A percentile compares a stretch with the other conserved stretches of the same genome.
Conservation (phyloP, 2,113 vertebrate species). For the Cepphus grylle region DNA sequence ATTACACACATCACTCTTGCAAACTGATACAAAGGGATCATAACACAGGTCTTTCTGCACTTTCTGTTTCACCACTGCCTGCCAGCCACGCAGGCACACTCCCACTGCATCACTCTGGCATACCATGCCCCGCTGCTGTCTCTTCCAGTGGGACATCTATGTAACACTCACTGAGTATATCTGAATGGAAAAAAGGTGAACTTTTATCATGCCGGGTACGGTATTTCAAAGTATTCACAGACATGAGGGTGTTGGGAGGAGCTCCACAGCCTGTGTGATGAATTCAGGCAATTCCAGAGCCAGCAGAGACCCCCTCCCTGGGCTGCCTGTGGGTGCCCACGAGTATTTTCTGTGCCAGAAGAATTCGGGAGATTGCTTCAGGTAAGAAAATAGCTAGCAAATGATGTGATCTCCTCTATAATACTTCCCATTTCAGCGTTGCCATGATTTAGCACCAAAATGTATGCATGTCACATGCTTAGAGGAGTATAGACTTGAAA, state of each 20-base stretch:
- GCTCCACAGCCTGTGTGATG: neutral
- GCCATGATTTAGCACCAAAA: neutral
- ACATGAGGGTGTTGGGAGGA: neutral
- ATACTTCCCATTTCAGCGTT: neutral
- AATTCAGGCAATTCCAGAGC: neutral
- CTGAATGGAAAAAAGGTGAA: neutral
- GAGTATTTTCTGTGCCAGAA: neutral
- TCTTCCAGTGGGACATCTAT: neutral
- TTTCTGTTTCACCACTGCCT: neutral
- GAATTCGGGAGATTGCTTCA: neutral
- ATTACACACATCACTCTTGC: neutral
- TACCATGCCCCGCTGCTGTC: fast-evolving
- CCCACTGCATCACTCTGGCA: fast-evolving
- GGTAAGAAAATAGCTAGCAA: neutral
- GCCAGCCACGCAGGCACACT: fast-evolving
- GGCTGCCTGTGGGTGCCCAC: neutral
- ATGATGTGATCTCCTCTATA: fast-evolving
- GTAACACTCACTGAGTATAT: neutral
- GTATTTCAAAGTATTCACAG: neutral
- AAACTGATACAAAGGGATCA: neutral
- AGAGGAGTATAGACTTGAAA: neutral
- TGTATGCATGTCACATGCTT: neutral
- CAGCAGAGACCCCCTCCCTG: neutral
- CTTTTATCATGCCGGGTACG: neutral
- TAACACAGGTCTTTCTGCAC: neutral